Conservation (phyloP, 2,797 vertebrate species). For the Halcyon badia region DNA sequence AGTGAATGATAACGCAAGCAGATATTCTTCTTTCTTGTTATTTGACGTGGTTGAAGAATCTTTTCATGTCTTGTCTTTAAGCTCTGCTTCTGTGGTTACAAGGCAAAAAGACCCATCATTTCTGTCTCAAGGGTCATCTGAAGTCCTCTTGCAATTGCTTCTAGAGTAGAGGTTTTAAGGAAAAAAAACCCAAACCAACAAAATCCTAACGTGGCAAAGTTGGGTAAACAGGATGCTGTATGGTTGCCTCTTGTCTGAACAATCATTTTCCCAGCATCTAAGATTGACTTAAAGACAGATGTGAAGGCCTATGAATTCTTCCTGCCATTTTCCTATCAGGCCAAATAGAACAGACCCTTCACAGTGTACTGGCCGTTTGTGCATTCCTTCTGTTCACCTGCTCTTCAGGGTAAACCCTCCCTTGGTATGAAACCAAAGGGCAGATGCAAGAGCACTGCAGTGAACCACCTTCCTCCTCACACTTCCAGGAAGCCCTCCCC, state of each 20-base stretch:
- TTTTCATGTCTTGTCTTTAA: background rate
- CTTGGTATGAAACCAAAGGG: background rate
- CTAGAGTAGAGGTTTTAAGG: background rate
- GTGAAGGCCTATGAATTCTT: background rate
- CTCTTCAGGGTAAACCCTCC: background rate
- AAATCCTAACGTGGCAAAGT: background rate
- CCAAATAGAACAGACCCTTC: background rate
- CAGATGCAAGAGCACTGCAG: background rate
- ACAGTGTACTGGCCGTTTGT: background rate
- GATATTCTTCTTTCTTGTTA: rapidly evolving
- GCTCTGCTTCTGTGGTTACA: background rate
- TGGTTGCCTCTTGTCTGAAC: background rate
- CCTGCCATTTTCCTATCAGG: background rate
- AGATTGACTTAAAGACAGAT: background rate
- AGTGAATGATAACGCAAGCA: background rate
- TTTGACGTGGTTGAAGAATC: background rate
- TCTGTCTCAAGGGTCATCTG: background rate
- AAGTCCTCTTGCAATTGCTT: background rate
- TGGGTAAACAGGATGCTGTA: background rate
- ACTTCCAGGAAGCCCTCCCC: conserved; percentile 28
- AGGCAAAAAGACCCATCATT: background rate
- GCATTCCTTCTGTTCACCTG: background rate
- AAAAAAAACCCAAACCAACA: background rate
- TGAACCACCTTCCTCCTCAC: background rate
- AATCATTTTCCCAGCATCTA: background rate